Conservation (phyloP, 2,797 vertebrate species). For the Poeciliopsis turneri region DNA sequence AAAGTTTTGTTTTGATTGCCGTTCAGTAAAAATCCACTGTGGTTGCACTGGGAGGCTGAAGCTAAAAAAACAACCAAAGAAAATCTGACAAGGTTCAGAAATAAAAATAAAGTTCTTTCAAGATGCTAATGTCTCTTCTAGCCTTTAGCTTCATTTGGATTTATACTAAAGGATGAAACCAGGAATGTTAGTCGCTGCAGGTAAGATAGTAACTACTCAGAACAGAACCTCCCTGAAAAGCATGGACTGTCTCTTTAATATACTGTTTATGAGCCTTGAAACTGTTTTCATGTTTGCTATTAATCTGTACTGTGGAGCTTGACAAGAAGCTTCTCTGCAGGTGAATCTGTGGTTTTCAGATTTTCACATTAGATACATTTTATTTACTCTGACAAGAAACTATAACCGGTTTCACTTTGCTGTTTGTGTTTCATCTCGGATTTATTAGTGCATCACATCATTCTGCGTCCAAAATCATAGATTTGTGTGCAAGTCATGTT, state of each 20-base stretch:
- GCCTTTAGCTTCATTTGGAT: neutral
- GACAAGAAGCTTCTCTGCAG: neutral
- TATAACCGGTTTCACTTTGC: neutral
- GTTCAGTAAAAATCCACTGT: neutral
- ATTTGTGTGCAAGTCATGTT: neutral
- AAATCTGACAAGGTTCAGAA: neutral
- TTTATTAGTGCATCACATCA: neutral
- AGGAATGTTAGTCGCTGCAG: neutral
- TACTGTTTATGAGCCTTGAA: neutral
- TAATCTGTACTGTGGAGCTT: neutral
- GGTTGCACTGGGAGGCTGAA: neutral
- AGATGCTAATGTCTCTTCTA: neutral
- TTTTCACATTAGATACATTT: neutral
- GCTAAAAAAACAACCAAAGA: too few relatives aligned
- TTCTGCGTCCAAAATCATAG: neutral
- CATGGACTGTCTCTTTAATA: neutral
- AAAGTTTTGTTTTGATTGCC: constrained; percentile 24
- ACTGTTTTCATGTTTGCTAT: neutral
- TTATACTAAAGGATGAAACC: neutral
- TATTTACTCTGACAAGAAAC: neutral
- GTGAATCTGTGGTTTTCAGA: neutral
- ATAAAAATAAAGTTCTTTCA: neutral
- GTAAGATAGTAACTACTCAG: neutral
- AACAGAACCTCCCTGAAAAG: neutral
- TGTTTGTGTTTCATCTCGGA: neutral